Evolutionary conservation across 2,113 vertebrate genomes (phyloP).

Genomic region (Oryzias javanicus): DNA sequence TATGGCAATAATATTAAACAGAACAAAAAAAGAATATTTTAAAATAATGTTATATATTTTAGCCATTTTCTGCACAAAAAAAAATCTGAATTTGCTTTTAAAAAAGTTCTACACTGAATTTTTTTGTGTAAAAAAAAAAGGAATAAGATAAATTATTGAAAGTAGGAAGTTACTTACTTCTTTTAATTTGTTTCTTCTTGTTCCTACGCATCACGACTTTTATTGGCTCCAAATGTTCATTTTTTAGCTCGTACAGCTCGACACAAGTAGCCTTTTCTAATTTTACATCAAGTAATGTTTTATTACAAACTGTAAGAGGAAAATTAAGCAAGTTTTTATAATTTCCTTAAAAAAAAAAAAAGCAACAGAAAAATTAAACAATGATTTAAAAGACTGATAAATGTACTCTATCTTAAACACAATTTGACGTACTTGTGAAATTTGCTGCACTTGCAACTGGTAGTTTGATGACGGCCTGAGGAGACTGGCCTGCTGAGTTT

Average conservation of each 20-base stretch:
- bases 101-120: background rate
- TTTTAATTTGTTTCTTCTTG: background rate
- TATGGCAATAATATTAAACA: too few relatives aligned
- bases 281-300: background rate
- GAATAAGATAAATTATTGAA: background rate
- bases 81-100: background rate
- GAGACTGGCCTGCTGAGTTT: conserved; percentile 56
- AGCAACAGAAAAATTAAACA: too few relatives aligned
- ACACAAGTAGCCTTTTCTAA: conserved; percentile 24
- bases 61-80: too few relatives aligned
- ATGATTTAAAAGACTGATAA: background rate
- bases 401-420: background rate
- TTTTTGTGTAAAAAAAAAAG: background rate
- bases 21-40: too few relatives aligned
- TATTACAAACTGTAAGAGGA: conserved; percentile 51
- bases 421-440: conserved; percentile 44
- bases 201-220: conserved; percentile 3
- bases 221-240: conserved; percentile 27
- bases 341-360: background rate
- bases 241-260: conserved; percentile 61
- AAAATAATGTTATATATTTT: too few relatives aligned
- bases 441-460: conserved; percentile 8
- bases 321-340: background rate
- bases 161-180: conserved; percentile 30
- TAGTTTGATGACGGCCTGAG: conserved; percentile 22